Percentiles rank a stretch among this genome's conserved stretches.
Evolutionary conservation across 2,113 vertebrate genomes (phyloP).

Genomic region (Hystrix brachyura): DNA sequence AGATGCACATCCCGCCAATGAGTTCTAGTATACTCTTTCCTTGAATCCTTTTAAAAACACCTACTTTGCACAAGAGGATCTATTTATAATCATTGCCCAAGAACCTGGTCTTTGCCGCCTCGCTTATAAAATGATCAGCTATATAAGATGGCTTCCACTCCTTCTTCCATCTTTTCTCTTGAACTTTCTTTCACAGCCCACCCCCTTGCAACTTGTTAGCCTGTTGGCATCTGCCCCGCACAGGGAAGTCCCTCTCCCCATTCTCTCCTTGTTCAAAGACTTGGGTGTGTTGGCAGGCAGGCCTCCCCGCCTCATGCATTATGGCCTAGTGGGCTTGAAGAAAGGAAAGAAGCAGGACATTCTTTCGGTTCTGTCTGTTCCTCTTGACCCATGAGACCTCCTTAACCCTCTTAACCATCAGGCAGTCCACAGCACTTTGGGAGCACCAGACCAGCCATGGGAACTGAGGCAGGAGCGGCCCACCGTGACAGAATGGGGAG

Average conservation of each 20-base stretch:
- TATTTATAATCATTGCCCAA: neutral
- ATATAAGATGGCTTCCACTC: neutral
- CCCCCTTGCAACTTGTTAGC: neutral
- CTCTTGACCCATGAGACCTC: neutral
- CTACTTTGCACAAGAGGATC: neutral
- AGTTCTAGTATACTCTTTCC: neutral
- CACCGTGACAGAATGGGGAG: neutral
- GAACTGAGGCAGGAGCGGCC: conserved; percentile 10
- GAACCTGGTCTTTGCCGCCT: neutral
- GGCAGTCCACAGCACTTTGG: neutral
- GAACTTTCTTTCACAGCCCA: neutral
- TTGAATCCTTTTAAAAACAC: neutral
- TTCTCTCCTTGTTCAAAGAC: neutral
- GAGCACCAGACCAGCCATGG: neutral
- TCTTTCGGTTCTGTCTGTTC: neutral
- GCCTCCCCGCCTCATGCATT: neutral
- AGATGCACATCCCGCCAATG: neutral
- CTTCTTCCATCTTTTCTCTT: neutral
- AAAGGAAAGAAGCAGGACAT: neutral
- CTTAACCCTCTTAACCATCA: neutral
- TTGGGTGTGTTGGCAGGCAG: neutral
- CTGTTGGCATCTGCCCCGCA: neutral
- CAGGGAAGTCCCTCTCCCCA: neutral
- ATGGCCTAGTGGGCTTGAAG: neutral
- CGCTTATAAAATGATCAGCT: neutral